Evolutionary conservation across 37 sponge, comb jelly and placozoan species (phyloP).

Genomic region (Haliclona indistincta): DNA sequence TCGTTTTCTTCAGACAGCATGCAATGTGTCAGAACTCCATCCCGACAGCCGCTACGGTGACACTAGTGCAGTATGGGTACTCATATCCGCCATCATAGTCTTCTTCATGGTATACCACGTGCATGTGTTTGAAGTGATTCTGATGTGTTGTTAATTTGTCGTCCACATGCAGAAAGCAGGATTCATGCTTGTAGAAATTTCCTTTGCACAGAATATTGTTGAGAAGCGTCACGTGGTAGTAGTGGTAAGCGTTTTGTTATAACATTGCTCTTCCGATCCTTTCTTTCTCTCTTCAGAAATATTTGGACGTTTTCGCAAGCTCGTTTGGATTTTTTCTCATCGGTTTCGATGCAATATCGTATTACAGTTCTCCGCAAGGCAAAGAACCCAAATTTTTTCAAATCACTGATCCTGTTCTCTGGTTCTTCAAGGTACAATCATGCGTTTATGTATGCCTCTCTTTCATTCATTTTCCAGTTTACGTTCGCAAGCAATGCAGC

Average conservation of each 20-base stretch:
- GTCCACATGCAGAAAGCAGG: conserved; percentile 79
- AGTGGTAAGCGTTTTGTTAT: conserved; percentile 39
- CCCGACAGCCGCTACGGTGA: conserved; percentile 59
- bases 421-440: conserved; percentile 74
- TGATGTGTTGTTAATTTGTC: neutral
- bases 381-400: conserved; percentile 27
- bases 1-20: no score
- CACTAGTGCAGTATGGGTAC: conserved; percentile 80
- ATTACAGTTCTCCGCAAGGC: conserved; percentile 29
- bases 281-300: conserved; percentile 54
- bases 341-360: conserved; percentile 69
- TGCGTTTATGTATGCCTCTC: neutral
- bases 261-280: neutral
- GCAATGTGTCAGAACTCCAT: no score
- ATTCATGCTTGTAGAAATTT: conserved; percentile 80
- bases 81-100: conserved; percentile 78
- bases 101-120: conserved; percentile 85
- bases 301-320: conserved; percentile 91
- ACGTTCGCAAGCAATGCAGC: conserved; percentile 96
- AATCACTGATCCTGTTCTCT: conserved; percentile 59
- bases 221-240: conserved; percentile 80
- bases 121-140: neutral
- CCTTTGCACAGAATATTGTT: conserved; percentile 62
- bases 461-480: conserved; percentile 47
- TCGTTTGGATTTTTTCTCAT: conserved; percentile 89